Base-by-base conservation (phyloP, 1,140 invertebrate species). In the Drosophila fuyamai region DNA sequence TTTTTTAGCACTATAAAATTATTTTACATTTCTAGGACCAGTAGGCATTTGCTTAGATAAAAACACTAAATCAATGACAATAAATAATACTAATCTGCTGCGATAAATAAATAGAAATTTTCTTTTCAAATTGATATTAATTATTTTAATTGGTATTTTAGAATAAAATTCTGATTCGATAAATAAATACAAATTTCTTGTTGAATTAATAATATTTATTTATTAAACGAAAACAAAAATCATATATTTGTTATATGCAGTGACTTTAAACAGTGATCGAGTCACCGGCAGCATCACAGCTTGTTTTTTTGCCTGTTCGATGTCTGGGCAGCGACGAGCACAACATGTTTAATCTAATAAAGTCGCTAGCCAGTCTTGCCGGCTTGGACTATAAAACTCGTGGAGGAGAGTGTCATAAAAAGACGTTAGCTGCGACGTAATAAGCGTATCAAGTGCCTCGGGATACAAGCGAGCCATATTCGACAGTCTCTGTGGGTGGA, bases 311-410 rank as follows among this genome's bases (percentile, higher is more conserved):
- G 32, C 18, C 32, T 13, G 16, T 44, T 62, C 59, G 18, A 51
- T 9, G 60, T 68, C 44, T 70, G 23, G 57, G 44, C 38, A 14
- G 40, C 80, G 76, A 74, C 73, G 73, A 78, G 73, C 65, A 83
- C 80, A 88, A 84, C 84, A 88, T 88, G 84, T 84, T 89, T 89
- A 89, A 88, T 88, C 84, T 84, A 88, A 89, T 88, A 88, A 88
- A 88, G 84, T 84, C 80, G 73, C 72, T 78, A 63, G 74, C 74
- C 67, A 55, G 71, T 53, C 51, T 18, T 67, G 70, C 13, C 53
- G 73, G 38, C 16, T 63, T 66, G 76, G 59, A 72, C 76, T 77
- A 84, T 84, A 84, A 89, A 88, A 83, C 57, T 72, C 50, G 16
- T 35, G 8, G 68, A 57, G 50, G 51, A 53, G 70, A 61, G 84